A percentile compares a stretch with the other conserved stretches of the same genome.
phyloP scores from a whole-genome alignment of 2,113 vertebrate species.

The Trematomus loennbergii region DNA sequence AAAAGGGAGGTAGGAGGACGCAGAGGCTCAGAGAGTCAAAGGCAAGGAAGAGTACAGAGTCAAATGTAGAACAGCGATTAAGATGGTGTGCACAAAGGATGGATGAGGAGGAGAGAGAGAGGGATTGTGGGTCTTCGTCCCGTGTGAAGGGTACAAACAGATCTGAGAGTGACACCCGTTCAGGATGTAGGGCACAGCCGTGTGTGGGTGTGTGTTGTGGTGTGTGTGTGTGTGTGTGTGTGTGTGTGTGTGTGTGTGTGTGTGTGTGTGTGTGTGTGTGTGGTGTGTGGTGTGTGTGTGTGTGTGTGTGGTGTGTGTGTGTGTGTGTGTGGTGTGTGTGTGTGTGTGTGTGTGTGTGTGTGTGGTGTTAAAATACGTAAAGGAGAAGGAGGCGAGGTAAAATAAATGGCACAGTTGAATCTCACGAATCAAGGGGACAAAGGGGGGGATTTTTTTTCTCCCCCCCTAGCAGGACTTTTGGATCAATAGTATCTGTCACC shows the following conservation, averaged over 20 bases:
- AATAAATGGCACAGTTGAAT: conserved; percentile 75
- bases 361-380: conserved; percentile 42
- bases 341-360: conserved; percentile 18
- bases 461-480: conserved; percentile 50
- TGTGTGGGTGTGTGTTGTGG: conserved; percentile 21
- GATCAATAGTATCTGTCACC: conserved; percentile 85
- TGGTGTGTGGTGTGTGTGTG: conserved; percentile 34
- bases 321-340: not conserved
- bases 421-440: conserved; percentile 68
- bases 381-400: conserved; percentile 57
- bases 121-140: conserved; percentile 42
- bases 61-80: conserved; percentile 72
- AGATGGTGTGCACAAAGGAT: conserved; percentile 69
- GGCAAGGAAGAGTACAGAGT: conserved; percentile 71
- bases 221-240: conserved; percentile 3
- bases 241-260: conserved; percentile 9
- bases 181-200: conserved; percentile 59
- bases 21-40: conserved; percentile 68
- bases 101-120: conserved; percentile 52
- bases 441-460: conserved; percentile 67
- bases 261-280: conserved; percentile 7
- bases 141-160: conserved; percentile 28
- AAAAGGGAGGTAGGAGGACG: conserved; percentile 57
- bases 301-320: conserved; percentile 18
- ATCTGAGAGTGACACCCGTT: conserved; percentile 45